These are phyloP conservation scores for Poeciliopsis gracilis DNA, from an alignment of 2,797 vertebrate genomes.

Conservation along the genomic window DNA sequence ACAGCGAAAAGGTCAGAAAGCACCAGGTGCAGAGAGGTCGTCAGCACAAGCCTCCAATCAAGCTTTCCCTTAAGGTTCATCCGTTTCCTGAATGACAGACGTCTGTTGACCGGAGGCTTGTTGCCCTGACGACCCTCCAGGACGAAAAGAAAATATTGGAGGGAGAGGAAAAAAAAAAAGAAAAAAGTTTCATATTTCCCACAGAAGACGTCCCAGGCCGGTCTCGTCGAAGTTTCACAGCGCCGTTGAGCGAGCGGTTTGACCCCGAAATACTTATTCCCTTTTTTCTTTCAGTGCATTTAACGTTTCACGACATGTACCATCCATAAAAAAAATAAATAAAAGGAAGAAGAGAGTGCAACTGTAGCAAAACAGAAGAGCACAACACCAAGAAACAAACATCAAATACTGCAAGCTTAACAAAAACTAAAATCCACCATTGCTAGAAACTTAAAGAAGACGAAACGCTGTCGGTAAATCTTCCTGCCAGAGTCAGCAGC, in stretches of 20 bases:
- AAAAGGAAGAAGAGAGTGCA: slow-evolving; percentile 53
- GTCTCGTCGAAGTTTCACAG: slow-evolving; percentile 3
- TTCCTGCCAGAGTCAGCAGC: background rate
- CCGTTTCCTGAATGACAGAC: slow-evolving; percentile 58
- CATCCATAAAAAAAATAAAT: background rate
- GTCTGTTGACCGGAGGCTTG: slow-evolving; percentile 46
- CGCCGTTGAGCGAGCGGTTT: slow-evolving; percentile 31
- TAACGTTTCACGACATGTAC: slow-evolving; percentile 35
- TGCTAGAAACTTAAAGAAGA: slow-evolving; percentile 10
- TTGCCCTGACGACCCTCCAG: slow-evolving; percentile 59
- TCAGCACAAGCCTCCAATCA: slow-evolving; percentile 44
- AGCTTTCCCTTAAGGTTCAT: slow-evolving; percentile 37
- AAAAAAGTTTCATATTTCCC: slow-evolving; percentile 32
- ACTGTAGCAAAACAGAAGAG: slow-evolving; percentile 65
- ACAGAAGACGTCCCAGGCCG: slow-evolving; percentile 24
- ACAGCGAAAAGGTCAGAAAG: slow-evolving; percentile 69
- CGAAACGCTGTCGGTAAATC: background rate
- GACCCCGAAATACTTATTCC: slow-evolving; percentile 48
- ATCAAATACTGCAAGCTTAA: slow-evolving; percentile 41
- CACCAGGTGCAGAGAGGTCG: slow-evolving; percentile 74
- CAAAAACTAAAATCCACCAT: background rate
- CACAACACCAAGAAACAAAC: slow-evolving; percentile 21
- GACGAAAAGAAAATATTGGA: slow-evolving; percentile 35
- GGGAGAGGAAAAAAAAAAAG: slow-evolving; percentile 17
- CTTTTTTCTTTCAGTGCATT: slow-evolving; percentile 57